phyloP scores from a whole-genome alignment of 2,113 vertebrate species.

The Mormyrus iriodes region DNA sequence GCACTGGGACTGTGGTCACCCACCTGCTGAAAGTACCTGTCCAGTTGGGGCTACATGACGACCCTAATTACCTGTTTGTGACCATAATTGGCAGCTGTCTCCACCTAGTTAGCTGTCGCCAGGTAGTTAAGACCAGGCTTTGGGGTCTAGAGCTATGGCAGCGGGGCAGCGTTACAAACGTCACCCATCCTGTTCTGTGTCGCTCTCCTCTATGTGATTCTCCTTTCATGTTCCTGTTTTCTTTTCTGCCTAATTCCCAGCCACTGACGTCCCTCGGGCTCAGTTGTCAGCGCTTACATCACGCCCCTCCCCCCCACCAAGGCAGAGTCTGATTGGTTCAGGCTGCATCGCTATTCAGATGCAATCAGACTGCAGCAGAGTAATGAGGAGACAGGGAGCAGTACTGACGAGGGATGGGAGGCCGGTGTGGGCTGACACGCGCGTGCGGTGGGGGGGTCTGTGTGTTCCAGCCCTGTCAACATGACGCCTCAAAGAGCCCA shows the following conservation, averaged over 20 bases:
- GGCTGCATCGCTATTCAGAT: neutral
- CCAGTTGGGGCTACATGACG: too few relatives aligned
- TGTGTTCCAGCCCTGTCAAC: neutral
- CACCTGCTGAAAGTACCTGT: too few relatives aligned
- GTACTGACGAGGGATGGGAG: too few relatives aligned
- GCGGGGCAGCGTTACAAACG: neutral
- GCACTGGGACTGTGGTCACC: neutral
- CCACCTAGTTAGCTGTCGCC: too few relatives aligned
- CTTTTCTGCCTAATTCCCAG: neutral
- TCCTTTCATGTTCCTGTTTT: neutral
- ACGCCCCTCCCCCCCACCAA: neutral
- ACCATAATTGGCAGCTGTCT: too few relatives aligned
- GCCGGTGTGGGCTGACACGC: neutral
- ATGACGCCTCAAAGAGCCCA: neutral
- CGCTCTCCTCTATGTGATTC: neutral
- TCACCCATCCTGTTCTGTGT: neutral
- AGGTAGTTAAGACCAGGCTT: neutral
- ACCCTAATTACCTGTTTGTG: too few relatives aligned
- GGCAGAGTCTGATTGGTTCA: neutral
- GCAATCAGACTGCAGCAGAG: neutral
- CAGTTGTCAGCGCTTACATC: neutral
- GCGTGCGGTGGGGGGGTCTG: neutral
- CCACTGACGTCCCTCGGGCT: neutral
- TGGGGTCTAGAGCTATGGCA: neutral
- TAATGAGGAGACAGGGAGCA: neutral